Evolutionary conservation across 1,140 invertebrate genomes (phyloP).

Genomic region (Drosophila lacertosa): DNA sequence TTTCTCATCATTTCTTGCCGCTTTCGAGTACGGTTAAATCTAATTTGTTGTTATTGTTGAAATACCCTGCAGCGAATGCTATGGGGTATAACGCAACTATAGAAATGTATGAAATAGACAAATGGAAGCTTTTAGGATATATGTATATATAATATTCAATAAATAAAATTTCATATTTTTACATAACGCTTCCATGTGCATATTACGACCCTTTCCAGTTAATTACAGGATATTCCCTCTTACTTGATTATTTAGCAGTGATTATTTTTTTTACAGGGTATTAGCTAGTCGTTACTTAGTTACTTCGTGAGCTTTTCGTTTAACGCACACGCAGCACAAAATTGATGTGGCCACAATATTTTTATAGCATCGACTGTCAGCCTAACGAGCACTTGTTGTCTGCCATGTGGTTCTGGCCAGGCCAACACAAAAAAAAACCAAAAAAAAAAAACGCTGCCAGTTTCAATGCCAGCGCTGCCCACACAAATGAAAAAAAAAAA

Average conservation of each 20-base stretch:
- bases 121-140: background rate
- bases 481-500: conserved; percentile 5
- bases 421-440: background rate
- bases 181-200: no score
- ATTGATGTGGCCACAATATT: conserved; percentile 43
- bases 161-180: no score
- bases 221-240: no score
- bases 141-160: no score
- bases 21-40: conserved; percentile 65
- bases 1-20: conserved; percentile 66
- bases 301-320: background rate
- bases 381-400: conserved; percentile 35
- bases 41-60: conserved; percentile 71
- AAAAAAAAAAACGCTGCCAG: conserved; percentile 1
- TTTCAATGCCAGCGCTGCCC: conserved; percentile 21
- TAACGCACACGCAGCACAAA: conserved; percentile 34
- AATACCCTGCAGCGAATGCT: background rate
- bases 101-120: no score
- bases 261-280: conserved; percentile 10
- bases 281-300: background rate
- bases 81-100: conserved; percentile 7
- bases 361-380: conserved; percentile 42
- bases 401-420: conserved; percentile 26
- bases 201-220: no score
- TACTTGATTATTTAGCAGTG: no score